These are phyloP conservation scores for Apeltes quadracus DNA, from an alignment of 2,113 vertebrate genomes.

Conservation along the genomic window DNA sequence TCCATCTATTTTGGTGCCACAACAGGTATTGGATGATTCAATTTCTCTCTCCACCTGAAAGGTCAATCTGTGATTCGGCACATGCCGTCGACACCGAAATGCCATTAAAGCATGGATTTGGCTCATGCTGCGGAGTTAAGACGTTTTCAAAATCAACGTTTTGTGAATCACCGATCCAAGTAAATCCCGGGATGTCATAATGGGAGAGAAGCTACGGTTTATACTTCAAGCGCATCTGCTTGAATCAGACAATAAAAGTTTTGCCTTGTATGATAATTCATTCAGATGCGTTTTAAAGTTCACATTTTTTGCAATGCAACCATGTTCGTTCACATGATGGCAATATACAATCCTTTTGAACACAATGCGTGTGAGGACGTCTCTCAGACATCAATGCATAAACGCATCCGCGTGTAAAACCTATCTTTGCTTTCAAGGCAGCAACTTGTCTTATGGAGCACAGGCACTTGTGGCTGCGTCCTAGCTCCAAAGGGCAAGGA, in stretches of 20 bases:
- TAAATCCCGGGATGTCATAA: constrained; percentile 26
- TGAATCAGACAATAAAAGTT: constrained; percentile 44
- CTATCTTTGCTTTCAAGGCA: constrained; percentile 44
- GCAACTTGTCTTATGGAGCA: constrained; percentile 30
- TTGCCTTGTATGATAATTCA: constrained; percentile 31
- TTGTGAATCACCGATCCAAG: constrained; percentile 19
- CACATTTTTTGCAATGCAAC: constrained; percentile 17
- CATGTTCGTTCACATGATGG: constrained; percentile 11
- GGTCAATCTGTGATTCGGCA: constrained; percentile 65
- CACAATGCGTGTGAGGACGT: constrained; percentile 38
- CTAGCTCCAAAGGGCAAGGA: constrained; percentile 49
- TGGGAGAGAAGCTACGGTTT: constrained; percentile 11
- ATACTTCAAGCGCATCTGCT: constrained; percentile 17
- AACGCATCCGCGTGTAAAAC: constrained; percentile 33
- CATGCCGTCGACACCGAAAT: constrained; percentile 44
- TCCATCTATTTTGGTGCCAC: constrained; percentile 56
- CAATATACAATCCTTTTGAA: constrained; percentile 16
- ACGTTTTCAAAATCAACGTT: constrained; percentile 44
- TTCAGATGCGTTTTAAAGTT: constrained; percentile 32
- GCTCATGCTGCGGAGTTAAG: constrained; percentile 17
- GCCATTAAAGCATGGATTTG: constrained; percentile 57
- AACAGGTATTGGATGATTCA: constrained; percentile 64
- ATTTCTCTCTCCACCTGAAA: constrained; percentile 59
- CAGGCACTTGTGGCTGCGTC: constrained; percentile 20
- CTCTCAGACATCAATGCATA: constrained; percentile 23